Conservation (phyloP, 2,797 vertebrate species). For the Gallirallus australis region DNA sequence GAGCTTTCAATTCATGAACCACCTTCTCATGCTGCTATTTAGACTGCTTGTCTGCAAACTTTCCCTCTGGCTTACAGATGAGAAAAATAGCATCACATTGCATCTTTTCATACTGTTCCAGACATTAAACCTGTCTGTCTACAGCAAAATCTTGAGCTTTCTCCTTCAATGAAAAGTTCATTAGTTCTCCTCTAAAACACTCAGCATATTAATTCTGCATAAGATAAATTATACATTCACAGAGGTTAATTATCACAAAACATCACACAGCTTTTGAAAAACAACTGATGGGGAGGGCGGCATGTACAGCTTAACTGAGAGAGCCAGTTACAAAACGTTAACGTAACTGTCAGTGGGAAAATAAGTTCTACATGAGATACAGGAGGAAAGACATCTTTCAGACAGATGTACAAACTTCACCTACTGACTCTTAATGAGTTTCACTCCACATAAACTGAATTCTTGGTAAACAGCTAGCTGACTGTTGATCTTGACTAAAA, state of each 20-base stretch:
- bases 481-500: background rate
- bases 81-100: background rate
- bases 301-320: background rate
- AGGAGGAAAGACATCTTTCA: background rate
- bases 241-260: background rate
- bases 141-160: background rate
- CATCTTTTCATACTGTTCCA: background rate
- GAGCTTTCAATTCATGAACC: background rate
- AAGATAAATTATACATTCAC: background rate
- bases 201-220: background rate
- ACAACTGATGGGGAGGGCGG: background rate
- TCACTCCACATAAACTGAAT: background rate
- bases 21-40: background rate
- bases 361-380: background rate
- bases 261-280: background rate
- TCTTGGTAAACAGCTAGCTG: background rate
- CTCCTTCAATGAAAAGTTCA: background rate
- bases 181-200: background rate
- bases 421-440: background rate
- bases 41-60: background rate
- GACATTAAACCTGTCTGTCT: background rate
- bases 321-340: background rate
- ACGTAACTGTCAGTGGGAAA: background rate
- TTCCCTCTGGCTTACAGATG: background rate
- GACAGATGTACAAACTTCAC: background rate